Evolutionary conservation across 2,888 invertebrate genomes (phyloP).

Genomic region (Drosophila gaucha): DNA sequence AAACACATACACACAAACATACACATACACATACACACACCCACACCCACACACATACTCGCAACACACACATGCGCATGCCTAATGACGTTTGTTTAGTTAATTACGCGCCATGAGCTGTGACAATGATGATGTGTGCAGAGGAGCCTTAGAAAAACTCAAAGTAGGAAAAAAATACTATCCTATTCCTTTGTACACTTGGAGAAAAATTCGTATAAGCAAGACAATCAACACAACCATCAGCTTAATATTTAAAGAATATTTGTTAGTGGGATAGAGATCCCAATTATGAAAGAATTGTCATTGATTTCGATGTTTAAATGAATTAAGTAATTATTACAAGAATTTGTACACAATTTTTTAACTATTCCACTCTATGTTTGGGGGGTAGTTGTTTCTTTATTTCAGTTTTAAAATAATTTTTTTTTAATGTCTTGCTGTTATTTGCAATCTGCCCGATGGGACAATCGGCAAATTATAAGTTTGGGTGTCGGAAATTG

Average conservation of each 20-base stretch:
- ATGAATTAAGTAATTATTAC: too few species aligned
- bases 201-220: not conserved
- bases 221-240: not conserved
- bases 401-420: too few species aligned
- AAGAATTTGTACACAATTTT: too few species aligned
- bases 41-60: too few species aligned
- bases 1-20: conserved; percentile 3
- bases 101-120: conserved; percentile 81
- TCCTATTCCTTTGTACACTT: conserved; percentile 1
- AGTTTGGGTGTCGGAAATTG: too few species aligned
- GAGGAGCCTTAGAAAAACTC: conserved; percentile 48
- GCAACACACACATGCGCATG: conserved; percentile 63
- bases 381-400: too few species aligned
- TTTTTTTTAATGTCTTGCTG: too few species aligned
- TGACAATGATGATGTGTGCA: conserved; percentile 70
- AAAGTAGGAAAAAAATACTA: conserved; percentile 32
- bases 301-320: too few species aligned
- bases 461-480: too few species aligned
- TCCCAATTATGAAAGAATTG: not conserved
- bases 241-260: not conserved
- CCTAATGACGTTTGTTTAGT: conserved; percentile 83
- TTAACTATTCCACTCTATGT: too few species aligned
- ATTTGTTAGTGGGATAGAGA: not conserved
- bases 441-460: too few species aligned
- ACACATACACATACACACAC: conserved; percentile 17